A percentile compares a stretch with the other conserved stretches of the same genome.
Evolutionary conservation across 2,113 vertebrate genomes (phyloP).

Genomic region (Loxodonta africana): DNA sequence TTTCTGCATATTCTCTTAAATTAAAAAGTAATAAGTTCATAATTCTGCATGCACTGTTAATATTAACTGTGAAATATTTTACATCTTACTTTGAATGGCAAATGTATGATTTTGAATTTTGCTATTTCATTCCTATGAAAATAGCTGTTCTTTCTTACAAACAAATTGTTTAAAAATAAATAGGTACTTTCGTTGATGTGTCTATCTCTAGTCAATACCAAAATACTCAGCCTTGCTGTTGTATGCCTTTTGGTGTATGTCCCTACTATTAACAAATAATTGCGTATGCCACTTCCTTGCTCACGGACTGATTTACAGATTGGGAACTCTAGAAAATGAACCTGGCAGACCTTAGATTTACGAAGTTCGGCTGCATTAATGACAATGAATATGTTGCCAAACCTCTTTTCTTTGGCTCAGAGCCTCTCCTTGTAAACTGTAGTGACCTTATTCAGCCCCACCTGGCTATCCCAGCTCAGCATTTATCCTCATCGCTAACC

Average conservation of each 20-base stretch:
- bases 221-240: not conserved
- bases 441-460: not conserved
- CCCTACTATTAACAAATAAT: constrained; percentile 42
- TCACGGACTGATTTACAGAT: not conserved
- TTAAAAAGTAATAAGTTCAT: not conserved
- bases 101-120: not conserved
- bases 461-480: not conserved
- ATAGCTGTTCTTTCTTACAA: not conserved
- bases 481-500: not conserved
- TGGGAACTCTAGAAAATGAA: constrained; percentile 25
- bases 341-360: constrained; percentile 15
- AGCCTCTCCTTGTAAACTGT: not conserved
- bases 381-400: not conserved
- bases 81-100: not conserved
- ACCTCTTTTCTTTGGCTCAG: constrained; percentile 42
- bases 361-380: constrained; percentile 37
- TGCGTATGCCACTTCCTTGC: not conserved
- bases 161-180: constrained; percentile 24
- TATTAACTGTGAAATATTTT: not conserved
- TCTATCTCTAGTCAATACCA: not conserved
- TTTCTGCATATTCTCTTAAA: constrained; percentile 1
- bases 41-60: not conserved
- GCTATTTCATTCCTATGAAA: not conserved
- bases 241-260: not conserved
- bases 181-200: not conserved